phyloP scores from a whole-genome alignment of 2,797 vertebrate species.

The Pseudochirops cupreus region DNA sequence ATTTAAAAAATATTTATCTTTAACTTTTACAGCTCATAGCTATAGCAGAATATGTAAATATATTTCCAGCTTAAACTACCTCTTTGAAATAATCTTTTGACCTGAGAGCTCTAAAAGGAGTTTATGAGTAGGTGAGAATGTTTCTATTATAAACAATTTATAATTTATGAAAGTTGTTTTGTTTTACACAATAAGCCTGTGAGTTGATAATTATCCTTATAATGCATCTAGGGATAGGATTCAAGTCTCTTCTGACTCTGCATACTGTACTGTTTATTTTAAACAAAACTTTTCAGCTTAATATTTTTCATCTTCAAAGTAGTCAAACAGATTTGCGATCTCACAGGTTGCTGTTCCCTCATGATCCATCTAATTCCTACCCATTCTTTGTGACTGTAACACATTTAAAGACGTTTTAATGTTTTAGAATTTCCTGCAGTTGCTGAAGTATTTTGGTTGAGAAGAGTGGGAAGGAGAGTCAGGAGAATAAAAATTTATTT shows the following conservation, averaged over 20 bases:
- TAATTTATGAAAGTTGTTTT: background rate
- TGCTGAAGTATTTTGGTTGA: background rate
- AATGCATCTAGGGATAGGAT: background rate
- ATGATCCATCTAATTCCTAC: background rate
- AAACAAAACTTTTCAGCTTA: background rate
- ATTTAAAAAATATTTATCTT: constrained; percentile 20
- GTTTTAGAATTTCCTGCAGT: background rate
- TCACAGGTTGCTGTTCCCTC: background rate
- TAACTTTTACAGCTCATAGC: background rate
- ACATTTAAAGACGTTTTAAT: background rate
- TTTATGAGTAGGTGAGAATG: background rate
- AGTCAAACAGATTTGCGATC: background rate
- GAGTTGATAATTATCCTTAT: background rate
- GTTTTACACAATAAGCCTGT: background rate
- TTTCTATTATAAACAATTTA: background rate
- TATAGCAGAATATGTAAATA: background rate
- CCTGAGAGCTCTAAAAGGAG: background rate
- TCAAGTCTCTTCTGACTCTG: background rate
- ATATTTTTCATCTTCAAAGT: background rate
- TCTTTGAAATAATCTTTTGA: background rate
- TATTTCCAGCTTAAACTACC: background rate
- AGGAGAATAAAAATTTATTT: no score
- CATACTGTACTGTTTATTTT: background rate
- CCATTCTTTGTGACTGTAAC: background rate
- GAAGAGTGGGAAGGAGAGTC: background rate